Evolutionary conservation across 2,888 invertebrate genomes (phyloP).

Genomic region (Papilio gigon): DNA sequence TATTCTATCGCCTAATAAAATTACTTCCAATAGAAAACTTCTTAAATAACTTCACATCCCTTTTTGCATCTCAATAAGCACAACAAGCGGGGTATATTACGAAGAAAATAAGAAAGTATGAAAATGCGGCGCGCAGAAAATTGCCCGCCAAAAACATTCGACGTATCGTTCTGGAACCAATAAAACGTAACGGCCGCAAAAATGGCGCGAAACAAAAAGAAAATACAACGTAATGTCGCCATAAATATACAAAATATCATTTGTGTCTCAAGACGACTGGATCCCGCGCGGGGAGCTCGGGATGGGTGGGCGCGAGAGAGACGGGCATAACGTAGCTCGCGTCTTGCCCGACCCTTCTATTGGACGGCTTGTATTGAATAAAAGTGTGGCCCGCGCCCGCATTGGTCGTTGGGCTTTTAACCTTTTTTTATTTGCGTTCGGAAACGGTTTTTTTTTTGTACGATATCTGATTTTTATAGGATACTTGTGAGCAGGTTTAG

Average conservation of each 20-base stretch:
- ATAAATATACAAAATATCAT: conserved; percentile 50
- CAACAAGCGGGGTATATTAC: conserved; percentile 26
- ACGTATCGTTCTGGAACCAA: conserved; percentile 48
- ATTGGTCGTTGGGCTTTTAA: conserved; percentile 55
- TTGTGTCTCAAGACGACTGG: conserved; percentile 46
- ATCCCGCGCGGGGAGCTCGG: conserved; percentile 48
- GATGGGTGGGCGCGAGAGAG: conserved; percentile 55
- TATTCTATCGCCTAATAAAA: not conserved
- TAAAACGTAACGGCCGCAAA: conserved; percentile 50
- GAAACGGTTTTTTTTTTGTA: conserved; percentile 54
- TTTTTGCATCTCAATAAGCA: conserved; percentile 29
- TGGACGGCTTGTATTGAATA: conserved; percentile 66
- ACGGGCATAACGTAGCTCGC: conserved; percentile 55
- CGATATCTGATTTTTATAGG: conserved; percentile 68
- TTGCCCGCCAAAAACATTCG: conserved; percentile 45
- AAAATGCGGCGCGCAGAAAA: conserved; percentile 34
- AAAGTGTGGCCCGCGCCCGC: conserved; percentile 55
- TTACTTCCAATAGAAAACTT: not conserved
- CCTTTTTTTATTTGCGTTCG: conserved; percentile 53
- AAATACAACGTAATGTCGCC: conserved; percentile 48
- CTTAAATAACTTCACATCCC: conserved; percentile 9
- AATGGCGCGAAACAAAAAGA: conserved; percentile 55
- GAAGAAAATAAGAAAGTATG: conserved; percentile 34
- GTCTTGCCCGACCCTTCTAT: conserved; percentile 63
- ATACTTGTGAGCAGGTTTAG: conserved; percentile 63